A percentile compares a stretch with the other conserved stretches of the same genome.
These are phyloP conservation scores for Oceanites oceanicus DNA, from an alignment of 2,113 vertebrate genomes.

Conservation along the genomic window DNA sequence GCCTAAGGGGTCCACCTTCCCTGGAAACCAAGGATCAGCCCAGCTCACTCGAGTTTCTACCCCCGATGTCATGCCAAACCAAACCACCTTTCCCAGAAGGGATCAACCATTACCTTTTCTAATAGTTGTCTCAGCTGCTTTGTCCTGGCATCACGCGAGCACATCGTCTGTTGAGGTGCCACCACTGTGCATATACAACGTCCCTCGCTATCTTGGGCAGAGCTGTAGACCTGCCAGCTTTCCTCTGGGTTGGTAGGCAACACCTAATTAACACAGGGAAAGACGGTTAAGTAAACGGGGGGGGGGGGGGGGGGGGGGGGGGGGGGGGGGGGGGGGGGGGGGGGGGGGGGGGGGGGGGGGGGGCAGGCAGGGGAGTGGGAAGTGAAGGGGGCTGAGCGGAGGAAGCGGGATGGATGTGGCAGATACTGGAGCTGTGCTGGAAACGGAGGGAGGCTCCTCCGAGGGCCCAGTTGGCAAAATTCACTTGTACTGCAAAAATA, in stretches of 20 bases:
- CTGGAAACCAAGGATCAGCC: not conserved
- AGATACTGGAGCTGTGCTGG: not conserved
- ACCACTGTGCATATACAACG: slow-evolving; percentile 99
- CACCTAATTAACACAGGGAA: slow-evolving; percentile 78
- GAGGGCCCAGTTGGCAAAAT: not conserved
- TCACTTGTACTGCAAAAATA: slow-evolving; percentile 41
- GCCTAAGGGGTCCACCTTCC: not conserved
- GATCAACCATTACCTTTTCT: slow-evolving; percentile 87
- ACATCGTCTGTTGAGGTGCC: slow-evolving; percentile 97
- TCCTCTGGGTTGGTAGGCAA: slow-evolving; percentile 96
- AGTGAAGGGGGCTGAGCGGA: not conserved
- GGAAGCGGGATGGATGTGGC: not conserved
- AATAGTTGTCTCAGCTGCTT: slow-evolving; percentile 97
- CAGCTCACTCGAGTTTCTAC: not conserved
- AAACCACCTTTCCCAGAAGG: not conserved
- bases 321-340: not conserved
- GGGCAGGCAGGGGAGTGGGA: not conserved
- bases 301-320: not conserved
- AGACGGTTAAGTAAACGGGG: not conserved
- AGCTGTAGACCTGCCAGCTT: slow-evolving; percentile 99
- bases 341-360: not conserved
- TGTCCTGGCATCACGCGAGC: slow-evolving; percentile 94
- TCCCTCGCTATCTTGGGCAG: slow-evolving; percentile 97
- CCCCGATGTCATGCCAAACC: not conserved
- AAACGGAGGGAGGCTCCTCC: not conserved